Evolutionary conservation across 2,888 invertebrate species (phyloP), one percentile per base, ranked within the genome.

Genomic region (Pheosia gnoma): DNA sequence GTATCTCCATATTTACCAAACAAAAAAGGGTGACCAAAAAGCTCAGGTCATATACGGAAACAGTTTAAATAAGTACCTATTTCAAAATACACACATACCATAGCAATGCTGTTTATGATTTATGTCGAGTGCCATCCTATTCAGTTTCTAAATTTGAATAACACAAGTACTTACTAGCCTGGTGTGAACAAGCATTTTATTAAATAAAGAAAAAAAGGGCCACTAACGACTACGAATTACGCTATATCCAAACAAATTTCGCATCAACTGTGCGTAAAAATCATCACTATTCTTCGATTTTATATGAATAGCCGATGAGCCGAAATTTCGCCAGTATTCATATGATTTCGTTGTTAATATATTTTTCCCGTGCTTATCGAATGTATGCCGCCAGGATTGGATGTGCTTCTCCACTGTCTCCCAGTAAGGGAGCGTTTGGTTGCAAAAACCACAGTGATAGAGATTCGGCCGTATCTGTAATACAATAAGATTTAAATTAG

Each of bases 381-480:
- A 49, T 39, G 36, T 43, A 45, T 74, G 73, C 8, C 37, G 55
- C 38, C n/a, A 7, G 6, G 54, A 55, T 6, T 8, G 4, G 5
- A 59, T 10, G 41, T 74, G 74, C 1, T n/a, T 73, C 0, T 71
- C 54, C 52, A 88, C 60, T 2, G 63, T 58, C 36, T 81, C 79
- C 75, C 82, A 82, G 63, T 68, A 85, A 1, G 89, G 84, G 39
- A 82, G 68, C 0, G 76, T 67, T 52, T 70, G 57, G 57, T 89
- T 89, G 72, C 90, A 91, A 45, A 70, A 68, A 2, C 84, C 89
- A 64, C 90, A 91, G 61, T 90, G 90, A 63, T 80, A 90, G 0
- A 86, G 65, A 56, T 82, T 79, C 36, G 80, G 81, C 13, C 71
- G 77, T 52, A 90, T 74, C 90, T 90, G 78, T 3, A 83, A 85